These are phyloP conservation scores for Noctua fimbriata DNA, from an alignment of 2,888 invertebrate genomes.

Conservation along the genomic window DNA sequence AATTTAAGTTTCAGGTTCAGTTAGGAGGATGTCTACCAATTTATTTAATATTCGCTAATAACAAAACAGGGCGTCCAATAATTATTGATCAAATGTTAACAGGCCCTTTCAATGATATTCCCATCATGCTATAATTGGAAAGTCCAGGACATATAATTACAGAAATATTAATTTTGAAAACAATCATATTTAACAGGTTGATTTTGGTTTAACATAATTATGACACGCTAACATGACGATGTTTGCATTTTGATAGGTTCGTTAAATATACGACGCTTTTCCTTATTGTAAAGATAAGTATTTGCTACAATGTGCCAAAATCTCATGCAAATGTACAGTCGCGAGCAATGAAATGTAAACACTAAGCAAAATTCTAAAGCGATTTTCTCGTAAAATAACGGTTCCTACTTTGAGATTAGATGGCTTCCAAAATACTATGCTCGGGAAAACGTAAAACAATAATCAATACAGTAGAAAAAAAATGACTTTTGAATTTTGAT, in stretches of 20 bases:
- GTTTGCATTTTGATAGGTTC: slow-evolving; percentile 25
- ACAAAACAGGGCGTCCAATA: background rate
- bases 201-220: background rate
- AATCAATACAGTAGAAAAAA: background rate
- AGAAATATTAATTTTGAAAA: background rate
- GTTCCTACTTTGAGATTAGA: background rate
- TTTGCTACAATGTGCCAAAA: background rate
- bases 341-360: background rate
- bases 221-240: background rate
- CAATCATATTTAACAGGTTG: background rate
- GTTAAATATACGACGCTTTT: slow-evolving; percentile 17
- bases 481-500: background rate
- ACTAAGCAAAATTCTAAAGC: background rate
- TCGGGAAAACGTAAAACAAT: background rate
- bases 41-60: too few species aligned
- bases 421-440: background rate
- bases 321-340: background rate
- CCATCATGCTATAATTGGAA: background rate
- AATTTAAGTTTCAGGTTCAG: background rate
- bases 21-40: background rate
- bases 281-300: slow-evolving; percentile 28
- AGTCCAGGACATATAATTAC: background rate
- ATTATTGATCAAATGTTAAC: background rate
- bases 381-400: background rate
- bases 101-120: background rate